phyloP scores from a whole-genome alignment of 2,888 invertebrate genomes.

The Xanthorhoe spadicearia region DNA sequence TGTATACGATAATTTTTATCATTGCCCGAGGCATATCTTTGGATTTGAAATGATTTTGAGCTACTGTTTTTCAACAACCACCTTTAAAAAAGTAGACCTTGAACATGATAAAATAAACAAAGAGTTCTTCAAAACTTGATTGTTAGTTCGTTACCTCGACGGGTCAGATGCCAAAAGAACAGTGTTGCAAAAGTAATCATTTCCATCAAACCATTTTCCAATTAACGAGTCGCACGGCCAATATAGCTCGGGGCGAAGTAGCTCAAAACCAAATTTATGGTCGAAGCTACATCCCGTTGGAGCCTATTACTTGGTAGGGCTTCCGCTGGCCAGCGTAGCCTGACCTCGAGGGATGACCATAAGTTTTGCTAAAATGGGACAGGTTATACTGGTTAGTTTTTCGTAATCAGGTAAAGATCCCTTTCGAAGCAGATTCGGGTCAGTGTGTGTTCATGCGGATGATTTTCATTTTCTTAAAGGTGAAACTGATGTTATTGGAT shows the following conservation, averaged over 20 bases:
- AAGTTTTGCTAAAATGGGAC: slow-evolving; percentile 6
- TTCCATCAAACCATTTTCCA: slow-evolving; percentile 39
- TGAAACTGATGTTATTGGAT: slow-evolving; percentile 1
- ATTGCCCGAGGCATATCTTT: too few relatives aligned
- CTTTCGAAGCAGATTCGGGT: slow-evolving; percentile 20
- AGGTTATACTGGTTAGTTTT: slow-evolving; percentile 11
- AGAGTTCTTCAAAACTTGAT: too few relatives aligned
- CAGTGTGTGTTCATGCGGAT: slow-evolving; percentile 5
- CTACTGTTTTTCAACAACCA: too few relatives aligned
- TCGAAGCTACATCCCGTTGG: slow-evolving; percentile 71
- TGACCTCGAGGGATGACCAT: slow-evolving; percentile 43
- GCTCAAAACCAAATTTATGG: slow-evolving; percentile 74
- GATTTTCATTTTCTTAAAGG: neutral
- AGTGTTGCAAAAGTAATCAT: slow-evolving; percentile 25
- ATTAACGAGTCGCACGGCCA: slow-evolving; percentile 38
- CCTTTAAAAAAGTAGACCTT: too few relatives aligned
- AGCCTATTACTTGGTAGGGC: slow-evolving; percentile 63
- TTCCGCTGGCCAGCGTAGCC: slow-evolving; percentile 47
- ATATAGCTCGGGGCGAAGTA: slow-evolving; percentile 42
- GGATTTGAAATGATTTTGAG: too few relatives aligned
- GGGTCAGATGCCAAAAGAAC: neutral
- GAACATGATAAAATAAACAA: too few relatives aligned
- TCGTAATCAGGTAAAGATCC: slow-evolving; percentile 18
- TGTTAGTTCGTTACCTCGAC: neutral
- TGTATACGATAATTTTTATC: too few relatives aligned